Percentiles rank a stretch among this genome's conserved stretches.
Evolutionary conservation across 1,140 invertebrate genomes (phyloP).

Genomic region (Sycophaga agraensis): DNA sequence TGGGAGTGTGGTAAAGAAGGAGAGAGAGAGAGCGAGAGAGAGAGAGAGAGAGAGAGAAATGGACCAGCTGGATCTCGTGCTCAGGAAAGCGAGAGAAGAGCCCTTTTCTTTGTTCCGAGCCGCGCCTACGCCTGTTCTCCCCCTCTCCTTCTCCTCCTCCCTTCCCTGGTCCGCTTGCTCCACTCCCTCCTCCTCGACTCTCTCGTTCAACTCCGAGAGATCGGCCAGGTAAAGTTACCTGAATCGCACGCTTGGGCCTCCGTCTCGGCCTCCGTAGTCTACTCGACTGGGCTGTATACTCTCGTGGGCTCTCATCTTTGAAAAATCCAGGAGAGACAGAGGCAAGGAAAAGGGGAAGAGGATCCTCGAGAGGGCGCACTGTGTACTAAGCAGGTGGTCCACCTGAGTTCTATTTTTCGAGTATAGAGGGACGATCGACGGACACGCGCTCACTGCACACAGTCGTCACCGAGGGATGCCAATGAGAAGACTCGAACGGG

Average conservation of each 20-base stretch:
- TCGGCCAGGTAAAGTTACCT: slow-evolving; percentile 25
- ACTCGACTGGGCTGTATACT: too few relatives aligned
- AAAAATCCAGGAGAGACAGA: neutral
- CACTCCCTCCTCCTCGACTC: too few relatives aligned
- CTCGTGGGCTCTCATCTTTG: neutral
- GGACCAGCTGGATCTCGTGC: slow-evolving; percentile 22
- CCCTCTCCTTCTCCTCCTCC: neutral
- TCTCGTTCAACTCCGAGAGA: too few relatives aligned
- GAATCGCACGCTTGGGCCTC: neutral
- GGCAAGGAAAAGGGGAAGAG: neutral
- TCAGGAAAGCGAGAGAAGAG: neutral
- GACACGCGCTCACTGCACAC: neutral
- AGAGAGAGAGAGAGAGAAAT: slow-evolving; percentile 6
- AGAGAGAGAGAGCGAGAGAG: neutral
- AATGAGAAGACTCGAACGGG: too few relatives aligned
- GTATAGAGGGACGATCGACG: too few relatives aligned
- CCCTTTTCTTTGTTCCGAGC: slow-evolving; percentile 18
- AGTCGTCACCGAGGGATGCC: too few relatives aligned
- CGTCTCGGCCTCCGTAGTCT: too few relatives aligned
- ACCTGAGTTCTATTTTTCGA: slow-evolving; percentile 15
- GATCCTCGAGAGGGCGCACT: too few relatives aligned
- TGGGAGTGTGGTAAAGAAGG: neutral
- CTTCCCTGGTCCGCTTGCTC: neutral
- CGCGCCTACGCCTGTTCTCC: slow-evolving; percentile 15
- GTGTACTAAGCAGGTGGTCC: slow-evolving; percentile 23